Conservation (phyloP, 2,888 invertebrate species). For the Phengaris arion region DNA sequence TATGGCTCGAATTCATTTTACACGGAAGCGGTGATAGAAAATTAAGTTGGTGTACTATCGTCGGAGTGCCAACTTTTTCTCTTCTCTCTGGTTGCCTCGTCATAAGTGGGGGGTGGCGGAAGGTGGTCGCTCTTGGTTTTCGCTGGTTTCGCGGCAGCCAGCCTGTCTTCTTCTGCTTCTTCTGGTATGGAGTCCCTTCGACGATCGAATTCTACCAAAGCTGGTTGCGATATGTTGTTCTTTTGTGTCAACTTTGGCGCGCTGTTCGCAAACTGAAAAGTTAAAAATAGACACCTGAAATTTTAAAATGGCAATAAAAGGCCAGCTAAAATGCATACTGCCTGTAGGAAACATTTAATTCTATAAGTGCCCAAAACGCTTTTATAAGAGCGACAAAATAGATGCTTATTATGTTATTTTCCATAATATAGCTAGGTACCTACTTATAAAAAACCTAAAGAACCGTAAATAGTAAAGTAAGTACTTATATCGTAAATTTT, state of each 20-base stretch:
- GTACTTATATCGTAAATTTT: not conserved
- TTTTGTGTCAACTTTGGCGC: conserved; percentile 81
- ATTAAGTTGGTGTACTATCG: conserved; percentile 70
- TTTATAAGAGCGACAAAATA: too few species aligned
- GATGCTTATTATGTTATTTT: too few species aligned
- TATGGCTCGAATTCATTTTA: not conserved
- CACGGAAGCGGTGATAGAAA: not conserved
- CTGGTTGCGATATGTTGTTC: conserved; percentile 82
- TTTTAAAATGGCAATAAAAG: too few species aligned
- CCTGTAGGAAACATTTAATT: too few species aligned
- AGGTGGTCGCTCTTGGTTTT: conserved; percentile 65
- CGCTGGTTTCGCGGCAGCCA: conserved; percentile 54
- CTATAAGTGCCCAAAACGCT: too few species aligned
- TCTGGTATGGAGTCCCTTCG: conserved; percentile 83
- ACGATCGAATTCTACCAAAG: conserved; percentile 78
- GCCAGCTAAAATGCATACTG: too few species aligned
- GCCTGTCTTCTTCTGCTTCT: conserved; percentile 74
- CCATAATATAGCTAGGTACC: not conserved
- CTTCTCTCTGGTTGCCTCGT: conserved; percentile 64
- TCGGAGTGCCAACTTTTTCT: conserved; percentile 77
- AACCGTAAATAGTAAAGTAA: too few species aligned
- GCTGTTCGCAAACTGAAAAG: conserved; percentile 79
- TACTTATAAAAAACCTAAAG: too few species aligned
- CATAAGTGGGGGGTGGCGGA: conserved; percentile 67
- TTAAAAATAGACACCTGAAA: not conserved